Evolutionary conservation across 2,888 invertebrate species (phyloP).

Genomic region (Nebria salina): DNA sequence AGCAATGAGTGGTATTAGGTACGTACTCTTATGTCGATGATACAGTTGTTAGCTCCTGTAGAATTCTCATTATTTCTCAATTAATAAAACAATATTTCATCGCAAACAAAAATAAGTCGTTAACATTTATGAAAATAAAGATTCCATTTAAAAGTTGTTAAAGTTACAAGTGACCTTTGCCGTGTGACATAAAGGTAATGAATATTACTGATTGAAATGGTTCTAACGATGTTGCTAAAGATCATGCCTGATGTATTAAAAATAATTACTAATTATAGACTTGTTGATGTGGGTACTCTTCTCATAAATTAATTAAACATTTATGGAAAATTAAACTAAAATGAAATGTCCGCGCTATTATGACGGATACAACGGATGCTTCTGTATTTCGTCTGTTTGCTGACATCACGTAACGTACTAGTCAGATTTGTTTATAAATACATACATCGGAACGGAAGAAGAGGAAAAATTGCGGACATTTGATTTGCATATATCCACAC

Average conservation of each 20-base stretch:
- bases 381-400: no score
- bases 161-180: slow-evolving; percentile 40
- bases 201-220: slow-evolving; percentile 39
- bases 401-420: no score
- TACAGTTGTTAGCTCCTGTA: background rate
- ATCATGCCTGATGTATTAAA: slow-evolving; percentile 24
- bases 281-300: background rate
- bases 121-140: slow-evolving; percentile 43
- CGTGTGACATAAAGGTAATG: slow-evolving; percentile 43
- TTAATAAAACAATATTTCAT: slow-evolving; percentile 37
- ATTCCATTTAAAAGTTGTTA: slow-evolving; percentile 42
- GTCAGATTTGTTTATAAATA: no score
- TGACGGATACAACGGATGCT: no score
- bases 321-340: no score
- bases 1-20: no score
- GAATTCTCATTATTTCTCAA: slow-evolving; percentile 36
- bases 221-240: slow-evolving; percentile 39
- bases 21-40: background rate
- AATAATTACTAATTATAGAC: slow-evolving; percentile 32
- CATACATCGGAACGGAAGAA: no score
- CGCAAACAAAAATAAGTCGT: slow-evolving; percentile 40
- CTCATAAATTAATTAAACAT: no score
- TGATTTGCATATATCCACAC: slow-evolving; percentile 38
- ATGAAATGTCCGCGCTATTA: no score
- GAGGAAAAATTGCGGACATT: background rate